phyloP scores from a whole-genome alignment of 2,797 vertebrate genomes.

The Melopsittacus undulatus region DNA sequence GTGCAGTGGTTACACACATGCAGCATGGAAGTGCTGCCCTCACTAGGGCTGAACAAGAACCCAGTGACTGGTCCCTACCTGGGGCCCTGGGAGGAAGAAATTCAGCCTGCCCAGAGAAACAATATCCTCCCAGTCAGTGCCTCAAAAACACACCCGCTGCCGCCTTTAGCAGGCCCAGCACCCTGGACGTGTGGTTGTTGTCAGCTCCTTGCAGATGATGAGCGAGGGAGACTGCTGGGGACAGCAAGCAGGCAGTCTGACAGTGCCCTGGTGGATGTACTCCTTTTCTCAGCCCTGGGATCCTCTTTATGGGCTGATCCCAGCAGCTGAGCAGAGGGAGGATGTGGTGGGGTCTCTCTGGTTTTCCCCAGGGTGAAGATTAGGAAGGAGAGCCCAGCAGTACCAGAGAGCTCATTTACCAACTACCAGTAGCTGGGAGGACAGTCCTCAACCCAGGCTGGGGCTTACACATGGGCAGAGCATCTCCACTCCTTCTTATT shows the following conservation, averaged over 20 bases:
- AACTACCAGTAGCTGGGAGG: not conserved
- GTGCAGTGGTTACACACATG: not conserved
- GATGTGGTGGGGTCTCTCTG: not conserved
- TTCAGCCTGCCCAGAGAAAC: not conserved
- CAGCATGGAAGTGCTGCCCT: conserved; percentile 36
- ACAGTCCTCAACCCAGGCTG: too few relatives aligned
- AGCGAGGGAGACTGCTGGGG: not conserved
- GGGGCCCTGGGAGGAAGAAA: not conserved
- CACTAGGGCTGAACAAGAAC: not conserved
- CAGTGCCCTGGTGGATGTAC: not conserved
- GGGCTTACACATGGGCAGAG: not conserved
- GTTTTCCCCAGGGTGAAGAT: not conserved
- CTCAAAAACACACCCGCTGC: not conserved
- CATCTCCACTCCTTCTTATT: not conserved
- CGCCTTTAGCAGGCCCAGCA: not conserved
- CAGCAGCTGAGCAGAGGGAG: rapidly evolving
- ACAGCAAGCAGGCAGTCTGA: not conserved
- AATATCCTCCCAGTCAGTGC: not conserved
- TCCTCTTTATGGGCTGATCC: not conserved
- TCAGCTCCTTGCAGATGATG: not conserved
- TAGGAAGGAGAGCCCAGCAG: not conserved
- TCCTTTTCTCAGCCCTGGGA: not conserved
- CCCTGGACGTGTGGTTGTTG: rapidly evolving
- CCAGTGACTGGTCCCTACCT: not conserved
- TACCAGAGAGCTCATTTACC: not conserved